A percentile compares a stretch with the other conserved stretches of the same genome.
These are phyloP conservation scores for Coenonympha glycerion DNA, from an alignment of 2,888 invertebrate genomes.

Conservation along the genomic window DNA sequence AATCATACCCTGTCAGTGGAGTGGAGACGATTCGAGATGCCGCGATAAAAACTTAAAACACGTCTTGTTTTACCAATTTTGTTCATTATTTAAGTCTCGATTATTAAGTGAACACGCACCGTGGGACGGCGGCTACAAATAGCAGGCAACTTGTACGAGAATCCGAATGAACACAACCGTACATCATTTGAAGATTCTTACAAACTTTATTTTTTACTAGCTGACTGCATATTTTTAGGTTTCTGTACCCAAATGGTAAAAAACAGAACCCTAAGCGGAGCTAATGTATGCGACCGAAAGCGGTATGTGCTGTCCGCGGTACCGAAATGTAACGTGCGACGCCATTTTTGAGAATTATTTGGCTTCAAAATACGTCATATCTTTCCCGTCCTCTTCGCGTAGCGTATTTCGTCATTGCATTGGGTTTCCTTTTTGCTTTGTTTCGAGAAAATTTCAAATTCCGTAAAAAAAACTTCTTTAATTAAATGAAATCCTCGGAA, in stretches of 20 bases:
- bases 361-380: too few relatives aligned
- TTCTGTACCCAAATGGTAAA: too few relatives aligned
- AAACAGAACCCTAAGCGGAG: too few relatives aligned
- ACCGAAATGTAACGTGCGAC: too few relatives aligned
- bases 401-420: too few relatives aligned
- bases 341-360: too few relatives aligned
- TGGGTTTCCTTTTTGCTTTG: too few relatives aligned
- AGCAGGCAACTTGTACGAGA: background rate
- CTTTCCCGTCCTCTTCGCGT: too few relatives aligned
- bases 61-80: slow-evolving; percentile 11
- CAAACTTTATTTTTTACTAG: background rate
- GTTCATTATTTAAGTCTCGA: slow-evolving; percentile 1
- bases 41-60: slow-evolving; percentile 14
- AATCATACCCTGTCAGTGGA: slow-evolving; percentile 26
- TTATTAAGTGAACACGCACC: background rate
- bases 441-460: too few relatives aligned
- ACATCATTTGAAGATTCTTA: background rate
- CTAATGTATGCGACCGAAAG: too few relatives aligned
- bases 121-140: slow-evolving; percentile 7
- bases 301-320: too few relatives aligned
- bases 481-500: background rate
- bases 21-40: slow-evolving; percentile 28
- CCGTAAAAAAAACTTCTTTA: background rate
- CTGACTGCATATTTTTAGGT: too few relatives aligned
- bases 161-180: background rate